These are phyloP conservation scores for Oreochromis tanganicae DNA, from an alignment of 2,113 vertebrate genomes.

Conservation along the genomic window DNA sequence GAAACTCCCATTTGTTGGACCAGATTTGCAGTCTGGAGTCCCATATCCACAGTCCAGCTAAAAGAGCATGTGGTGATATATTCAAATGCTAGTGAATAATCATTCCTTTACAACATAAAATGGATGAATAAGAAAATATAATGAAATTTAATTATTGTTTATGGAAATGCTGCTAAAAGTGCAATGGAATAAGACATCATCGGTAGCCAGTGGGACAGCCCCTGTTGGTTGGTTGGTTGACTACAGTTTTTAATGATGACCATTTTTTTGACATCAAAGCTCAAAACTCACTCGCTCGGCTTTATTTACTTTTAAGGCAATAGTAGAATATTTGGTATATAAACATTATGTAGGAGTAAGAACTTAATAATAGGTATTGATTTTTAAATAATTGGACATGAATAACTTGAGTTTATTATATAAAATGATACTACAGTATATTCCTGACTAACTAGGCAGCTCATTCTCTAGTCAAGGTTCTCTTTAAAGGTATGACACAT, in stretches of 20 bases:
- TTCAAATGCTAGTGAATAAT: background rate
- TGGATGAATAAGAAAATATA: background rate
- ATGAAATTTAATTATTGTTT: background rate
- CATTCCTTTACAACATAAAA: background rate
- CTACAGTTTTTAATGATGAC: background rate
- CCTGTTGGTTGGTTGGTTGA: background rate
- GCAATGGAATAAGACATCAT: background rate
- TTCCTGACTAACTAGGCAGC: background rate
- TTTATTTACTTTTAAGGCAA: background rate
- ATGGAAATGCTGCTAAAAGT: background rate
- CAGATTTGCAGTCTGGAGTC: background rate
- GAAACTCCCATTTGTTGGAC: background rate
- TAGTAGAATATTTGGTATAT: background rate
- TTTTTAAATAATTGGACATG: background rate
- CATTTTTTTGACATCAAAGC: background rate
- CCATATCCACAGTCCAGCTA: background rate
- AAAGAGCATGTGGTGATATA: background rate
- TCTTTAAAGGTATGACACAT: background rate
- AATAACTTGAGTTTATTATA: background rate
- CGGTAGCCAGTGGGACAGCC: background rate
- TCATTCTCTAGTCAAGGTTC: background rate
- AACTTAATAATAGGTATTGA: background rate
- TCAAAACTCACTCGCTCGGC: background rate
- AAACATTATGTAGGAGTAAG: background rate
- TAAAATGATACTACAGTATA: background rate